A percentile compares a stretch with the other conserved stretches of the same genome.
These are phyloP conservation scores for Melanchra persicariae DNA, from an alignment of 2,888 invertebrate species.

Conservation along the genomic window DNA sequence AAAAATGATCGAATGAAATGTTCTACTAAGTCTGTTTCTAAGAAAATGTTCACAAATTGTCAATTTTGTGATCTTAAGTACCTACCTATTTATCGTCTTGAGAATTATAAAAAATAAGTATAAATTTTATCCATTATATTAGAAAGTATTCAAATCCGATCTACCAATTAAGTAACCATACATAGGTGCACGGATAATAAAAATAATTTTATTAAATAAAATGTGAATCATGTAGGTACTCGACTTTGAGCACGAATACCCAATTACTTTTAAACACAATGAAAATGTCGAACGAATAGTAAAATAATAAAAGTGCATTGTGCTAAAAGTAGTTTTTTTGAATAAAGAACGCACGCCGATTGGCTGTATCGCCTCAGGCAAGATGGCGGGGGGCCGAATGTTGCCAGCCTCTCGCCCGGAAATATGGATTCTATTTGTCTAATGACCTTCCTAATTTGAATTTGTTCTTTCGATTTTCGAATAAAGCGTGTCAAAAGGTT, in stretches of 20 bases:
- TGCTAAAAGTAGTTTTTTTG: constrained; percentile 80
- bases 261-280: constrained; percentile 80
- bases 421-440: constrained; percentile 86
- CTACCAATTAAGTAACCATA: no score
- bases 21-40: no score
- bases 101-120: no score
- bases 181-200: not conserved
- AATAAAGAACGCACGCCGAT: constrained; percentile 85
- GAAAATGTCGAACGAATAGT: constrained; percentile 76
- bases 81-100: no score
- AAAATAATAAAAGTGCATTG: constrained; percentile 81
- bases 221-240: constrained; percentile 41
- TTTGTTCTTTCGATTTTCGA: constrained; percentile 61
- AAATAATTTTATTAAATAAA: constrained; percentile 44
- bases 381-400: constrained; percentile 87
- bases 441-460: constrained; percentile 80
- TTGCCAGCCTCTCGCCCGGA: constrained; percentile 84
- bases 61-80: no score
- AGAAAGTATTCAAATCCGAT: no score
- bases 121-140: no score
- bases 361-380: constrained; percentile 86
- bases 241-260: constrained; percentile 61
- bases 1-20: no score
- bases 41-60: no score
- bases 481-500: constrained; percentile 44